phyloP scores from a whole-genome alignment of 1,140 invertebrate species.

The Grapholita molesta region DNA sequence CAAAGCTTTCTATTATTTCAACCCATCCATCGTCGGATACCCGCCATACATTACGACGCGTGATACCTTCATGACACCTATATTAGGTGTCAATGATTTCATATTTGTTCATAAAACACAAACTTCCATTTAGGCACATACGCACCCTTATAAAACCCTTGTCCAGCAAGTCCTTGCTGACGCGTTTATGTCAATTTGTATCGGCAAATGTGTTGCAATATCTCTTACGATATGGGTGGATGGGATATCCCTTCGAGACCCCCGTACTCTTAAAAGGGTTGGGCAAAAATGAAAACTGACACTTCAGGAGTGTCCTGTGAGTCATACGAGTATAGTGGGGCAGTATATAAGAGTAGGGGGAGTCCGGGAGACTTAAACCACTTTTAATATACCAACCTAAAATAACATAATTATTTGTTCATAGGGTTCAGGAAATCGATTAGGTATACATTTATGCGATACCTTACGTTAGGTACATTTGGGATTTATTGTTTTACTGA shows the following conservation, averaged over 20 bases:
- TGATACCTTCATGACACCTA: neutral
- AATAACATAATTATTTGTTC: no score
- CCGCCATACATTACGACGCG: neutral
- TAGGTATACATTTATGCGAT: no score
- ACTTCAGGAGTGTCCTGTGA: neutral
- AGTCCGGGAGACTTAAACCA: no score
- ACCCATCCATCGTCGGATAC: neutral
- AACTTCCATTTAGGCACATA: neutral
- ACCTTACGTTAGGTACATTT: no score
- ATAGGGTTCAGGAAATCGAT: no score
- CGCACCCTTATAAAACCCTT: neutral
- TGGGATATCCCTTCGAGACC: neutral
- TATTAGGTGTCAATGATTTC: neutral
- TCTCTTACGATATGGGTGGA: neutral
- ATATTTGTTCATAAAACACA: neutral
- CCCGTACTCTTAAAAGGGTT: neutral
- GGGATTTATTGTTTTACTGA: no score
- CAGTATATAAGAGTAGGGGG: neutral
- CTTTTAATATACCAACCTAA: no score
- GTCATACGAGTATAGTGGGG: neutral
- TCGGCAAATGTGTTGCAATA: neutral
- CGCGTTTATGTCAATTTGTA: neutral
- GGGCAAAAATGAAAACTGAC: neutral
- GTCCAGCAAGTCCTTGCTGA: neutral
- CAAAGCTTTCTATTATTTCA: no score